Evolutionary conservation across 1,140 invertebrate genomes (phyloP).

Genomic region (Drosophila azteca): DNA sequence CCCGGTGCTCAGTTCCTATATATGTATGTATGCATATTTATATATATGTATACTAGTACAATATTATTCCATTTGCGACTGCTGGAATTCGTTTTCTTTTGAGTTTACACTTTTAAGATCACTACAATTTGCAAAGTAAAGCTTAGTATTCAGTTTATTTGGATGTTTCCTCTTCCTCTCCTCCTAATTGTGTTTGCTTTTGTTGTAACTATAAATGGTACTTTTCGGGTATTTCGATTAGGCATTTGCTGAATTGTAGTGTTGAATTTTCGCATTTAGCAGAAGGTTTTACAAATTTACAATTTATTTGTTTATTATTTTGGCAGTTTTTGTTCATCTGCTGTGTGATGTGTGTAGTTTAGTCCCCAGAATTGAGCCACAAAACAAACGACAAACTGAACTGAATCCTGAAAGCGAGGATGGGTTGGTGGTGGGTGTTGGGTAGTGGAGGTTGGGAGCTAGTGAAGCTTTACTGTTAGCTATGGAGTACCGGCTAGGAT

Average conservation of each 20-base stretch:
- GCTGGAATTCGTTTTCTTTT: constrained; percentile 10
- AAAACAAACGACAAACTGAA: constrained; percentile 12
- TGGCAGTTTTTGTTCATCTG: constrained; percentile 68
- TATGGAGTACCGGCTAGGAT: no score
- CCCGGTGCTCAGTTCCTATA: constrained; percentile 12
- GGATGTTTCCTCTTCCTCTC: constrained; percentile 39
- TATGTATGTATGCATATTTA: constrained; percentile 17
- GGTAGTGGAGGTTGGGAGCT: no score
- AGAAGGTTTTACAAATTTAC: constrained; percentile 35
- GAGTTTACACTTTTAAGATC: constrained; percentile 45
- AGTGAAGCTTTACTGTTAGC: no score
- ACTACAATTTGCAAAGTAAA: constrained; percentile 77
- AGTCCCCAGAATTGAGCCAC: constrained; percentile 21
- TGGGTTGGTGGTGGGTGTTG: not conserved
- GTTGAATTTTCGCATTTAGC: constrained; percentile 29
- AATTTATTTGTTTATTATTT: constrained; percentile 50
- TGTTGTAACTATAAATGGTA: constrained; percentile 24
- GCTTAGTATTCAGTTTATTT: constrained; percentile 72
- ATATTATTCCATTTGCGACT: no score
- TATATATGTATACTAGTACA: constrained; percentile 5
- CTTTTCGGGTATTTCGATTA: not conserved
- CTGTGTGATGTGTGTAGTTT: constrained; percentile 37
- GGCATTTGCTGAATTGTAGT: constrained; percentile 23
- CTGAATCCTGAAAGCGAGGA: constrained; percentile 11
- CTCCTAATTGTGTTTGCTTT: constrained; percentile 25